Evolutionary conservation across 1,140 invertebrate genomes (phyloP).

Genomic region (Ips nitidus): DNA sequence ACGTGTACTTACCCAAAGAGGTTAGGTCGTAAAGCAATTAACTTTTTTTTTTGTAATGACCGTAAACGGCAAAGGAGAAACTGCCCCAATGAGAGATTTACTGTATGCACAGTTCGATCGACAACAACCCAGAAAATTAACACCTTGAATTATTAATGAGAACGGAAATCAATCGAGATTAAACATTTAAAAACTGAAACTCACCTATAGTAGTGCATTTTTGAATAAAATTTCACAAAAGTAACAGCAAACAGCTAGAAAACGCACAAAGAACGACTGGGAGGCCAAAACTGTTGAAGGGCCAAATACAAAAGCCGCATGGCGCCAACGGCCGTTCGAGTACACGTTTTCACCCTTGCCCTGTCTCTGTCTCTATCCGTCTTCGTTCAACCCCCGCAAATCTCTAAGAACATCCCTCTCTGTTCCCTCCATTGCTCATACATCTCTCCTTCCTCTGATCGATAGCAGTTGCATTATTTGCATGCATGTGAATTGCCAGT

Average conservation of each 20-base stretch:
- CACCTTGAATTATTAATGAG: no score
- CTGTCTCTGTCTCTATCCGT: not conserved
- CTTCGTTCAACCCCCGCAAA: not conserved
- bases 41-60: not conserved
- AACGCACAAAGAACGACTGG: no score
- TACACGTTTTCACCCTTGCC: not conserved
- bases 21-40: constrained; percentile 1
- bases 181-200: no score
- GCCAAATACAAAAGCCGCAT: constrained; percentile 1
- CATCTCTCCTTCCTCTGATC: not conserved
- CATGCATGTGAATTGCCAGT: not conserved
- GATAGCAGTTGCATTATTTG: constrained; percentile 9
- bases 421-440: not conserved
- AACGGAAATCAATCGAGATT: no score
- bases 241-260: no score
- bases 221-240: no score
- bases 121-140: no score
- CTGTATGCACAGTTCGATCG: no score
- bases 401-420: not conserved
- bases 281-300: not conserved
- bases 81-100: no score
- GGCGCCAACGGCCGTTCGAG: constrained; percentile 8
- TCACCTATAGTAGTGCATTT: no score
- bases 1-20: not conserved
- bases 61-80: not conserved